Base-by-base conservation (phyloP, 2,888 invertebrate genomes). In the Altica lythri region DNA sequence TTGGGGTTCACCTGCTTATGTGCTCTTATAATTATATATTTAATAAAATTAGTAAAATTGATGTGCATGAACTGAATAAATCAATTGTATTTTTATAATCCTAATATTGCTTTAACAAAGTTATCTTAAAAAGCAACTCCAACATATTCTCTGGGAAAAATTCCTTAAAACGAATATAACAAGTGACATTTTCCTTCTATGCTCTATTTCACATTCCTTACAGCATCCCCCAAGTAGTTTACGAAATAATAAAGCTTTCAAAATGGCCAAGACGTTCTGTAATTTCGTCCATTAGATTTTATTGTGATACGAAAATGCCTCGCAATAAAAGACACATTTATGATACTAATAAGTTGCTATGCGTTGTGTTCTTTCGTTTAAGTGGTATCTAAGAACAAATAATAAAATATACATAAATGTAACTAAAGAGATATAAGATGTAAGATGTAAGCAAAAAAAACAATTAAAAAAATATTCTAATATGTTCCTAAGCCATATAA, bases 241-340 rank as follows among this genome's bases (percentile, higher is more conserved):
- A 29, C 10, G 29, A 29, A 29, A 29, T 29, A 29, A 29, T 29
- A 29, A 29, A 29, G 29, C 29, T 29, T 29, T 29, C 9, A 10
- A 29, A 29, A 29, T 29, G 29, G 29, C 29, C 29, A 10, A n/a
- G 29, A 29, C 9, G 29, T 10, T 3, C 2, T 9, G 29, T n/a
- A 29, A 29, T 29, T 29, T 3, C 29, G n/a, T 29, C 29, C 10
- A 29, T 29, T n/a, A 29, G 29, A 29, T 29, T 29, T 29, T 29
- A 29, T 29, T 29, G 29, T 29, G 29, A 29, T n/a, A 29, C 29
- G 29, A 29, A 10, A 29, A 29, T 29, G 10, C 10, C 29, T 10
- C 29, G n/a, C 10, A 29, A 29, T 29, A 29, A 29, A 29, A 29
- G 29, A 29, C 29, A 10, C 29, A 29, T 29, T 29, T 29, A 29